Evolutionary conservation across 2,113 vertebrate genomes (phyloP).

Genomic region (Stegostoma tigrinum): DNA sequence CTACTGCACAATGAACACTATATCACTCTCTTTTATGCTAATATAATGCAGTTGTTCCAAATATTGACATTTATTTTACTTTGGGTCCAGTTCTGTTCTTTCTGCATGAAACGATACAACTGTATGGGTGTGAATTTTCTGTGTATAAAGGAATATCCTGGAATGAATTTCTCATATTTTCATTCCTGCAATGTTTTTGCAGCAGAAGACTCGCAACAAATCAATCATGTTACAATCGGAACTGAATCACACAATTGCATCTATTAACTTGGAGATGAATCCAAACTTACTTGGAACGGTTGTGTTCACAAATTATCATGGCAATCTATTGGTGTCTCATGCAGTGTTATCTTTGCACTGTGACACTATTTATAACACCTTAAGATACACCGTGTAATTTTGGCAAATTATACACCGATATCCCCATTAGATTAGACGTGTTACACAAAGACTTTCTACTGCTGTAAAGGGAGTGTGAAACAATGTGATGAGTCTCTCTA

Average conservation of each 20-base stretch:
- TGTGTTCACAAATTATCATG: not conserved
- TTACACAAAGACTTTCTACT: not conserved
- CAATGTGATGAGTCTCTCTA: not conserved
- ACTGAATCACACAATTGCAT: not conserved
- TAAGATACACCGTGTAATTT: not conserved
- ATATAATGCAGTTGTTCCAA: not conserved
- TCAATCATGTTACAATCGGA: not conserved
- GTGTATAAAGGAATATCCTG: not conserved
- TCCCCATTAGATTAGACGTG: not conserved
- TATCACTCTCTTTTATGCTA: not conserved
- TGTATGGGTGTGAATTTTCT: no score
- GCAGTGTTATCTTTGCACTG: not conserved
- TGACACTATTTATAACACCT: not conserved
- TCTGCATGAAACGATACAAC: not conserved
- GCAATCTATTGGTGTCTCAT: not conserved
- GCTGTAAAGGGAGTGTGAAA: not conserved
- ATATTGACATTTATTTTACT: conserved; percentile 10
- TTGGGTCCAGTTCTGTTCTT: not conserved
- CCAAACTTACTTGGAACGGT: not conserved
- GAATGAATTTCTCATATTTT: not conserved
- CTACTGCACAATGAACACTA: not conserved
- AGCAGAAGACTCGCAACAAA: not conserved
- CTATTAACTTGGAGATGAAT: not conserved
- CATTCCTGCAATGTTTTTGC: not conserved
- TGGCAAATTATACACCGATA: not conserved